A percentile compares a stretch with the other conserved stretches of the same genome.
phyloP scores from a whole-genome alignment of 2,797 vertebrate species.

The Artibeus jamaicensis region DNA sequence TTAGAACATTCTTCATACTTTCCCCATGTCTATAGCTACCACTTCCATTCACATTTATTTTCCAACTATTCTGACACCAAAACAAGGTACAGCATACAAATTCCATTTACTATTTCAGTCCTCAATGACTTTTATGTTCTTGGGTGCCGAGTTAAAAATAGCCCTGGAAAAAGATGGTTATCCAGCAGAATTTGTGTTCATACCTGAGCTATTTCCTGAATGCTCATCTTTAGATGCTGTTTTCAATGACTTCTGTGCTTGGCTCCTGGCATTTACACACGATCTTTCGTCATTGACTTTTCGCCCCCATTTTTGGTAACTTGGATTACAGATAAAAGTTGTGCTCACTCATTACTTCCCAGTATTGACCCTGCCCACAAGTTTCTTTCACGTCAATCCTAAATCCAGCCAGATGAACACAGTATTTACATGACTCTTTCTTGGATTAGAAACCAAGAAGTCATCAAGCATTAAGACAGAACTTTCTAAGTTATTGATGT shows the following conservation, averaged over 20 bases:
- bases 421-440: constrained; percentile 6
- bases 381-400: background rate
- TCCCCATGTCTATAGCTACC: background rate
- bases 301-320: background rate
- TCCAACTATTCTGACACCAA: background rate
- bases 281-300: constrained; percentile 34
- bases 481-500: background rate
- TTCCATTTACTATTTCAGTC: background rate
- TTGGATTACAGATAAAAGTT: constrained; percentile 43
- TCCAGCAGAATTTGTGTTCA: background rate
- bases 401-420: background rate
- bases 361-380: background rate
- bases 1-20: background rate
- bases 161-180: background rate
- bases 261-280: constrained; percentile 43
- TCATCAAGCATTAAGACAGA: background rate
- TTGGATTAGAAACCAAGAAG: background rate
- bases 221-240: background rate
- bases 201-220: background rate
- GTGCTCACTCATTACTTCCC: background rate
- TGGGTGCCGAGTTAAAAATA: background rate
- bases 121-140: background rate
- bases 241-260: background rate
- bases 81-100: background rate
- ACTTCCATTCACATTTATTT: constrained; percentile 23